Base-by-base conservation (phyloP, 2,797 vertebrate species). In the Chelonia mydas region DNA sequence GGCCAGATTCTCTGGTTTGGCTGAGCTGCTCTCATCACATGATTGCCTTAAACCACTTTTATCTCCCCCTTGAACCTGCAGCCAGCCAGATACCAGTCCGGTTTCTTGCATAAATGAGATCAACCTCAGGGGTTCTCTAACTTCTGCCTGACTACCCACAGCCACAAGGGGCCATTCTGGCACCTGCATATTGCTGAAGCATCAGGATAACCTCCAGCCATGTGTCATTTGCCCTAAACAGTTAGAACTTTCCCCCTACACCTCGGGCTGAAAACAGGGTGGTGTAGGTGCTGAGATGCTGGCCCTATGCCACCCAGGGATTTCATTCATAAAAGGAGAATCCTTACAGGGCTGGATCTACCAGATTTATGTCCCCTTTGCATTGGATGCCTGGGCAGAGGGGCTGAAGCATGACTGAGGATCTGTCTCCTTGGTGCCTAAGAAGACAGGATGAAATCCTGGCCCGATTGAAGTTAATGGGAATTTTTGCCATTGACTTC, bases 1-100 rank as follows among this genome's bases (percentile, higher is more conserved):
- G 83, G 91, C 91, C 94, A 96, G 77, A 85, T 86, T 94, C 96
- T 93, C 74, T 90, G 80, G 90, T 96, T 93, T 97, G 87, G 82
- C 94, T 94, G 95, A 96, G 82, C 84, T 96, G 28, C 19, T 93
- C 12, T 93, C 57, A 91, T 93, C 91, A 84, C 50, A 90, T 54
- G 74, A 89, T 49, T 95, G 83, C 91, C 76, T 94, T 89, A 87
- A 92, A 86, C 77, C 95, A 94, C 50, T 87, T 47, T 13, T 27
- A 90, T 90, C 16, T 94, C 95, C 11, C 91, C 51, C 84, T 86
- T 74, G 84, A 95, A 87, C 94, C 53, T 86, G 41, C 47, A 96
- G 86, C 45, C 57, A 96, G 94, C 77, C 96, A 97, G 92, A 96
- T 96, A 89, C 89, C 88, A 88, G 89, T 86, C 87, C 82, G 74